These are phyloP conservation scores for Boloria euphrosyne DNA, from an alignment of 2,888 invertebrate species.

Conservation along the genomic window DNA sequence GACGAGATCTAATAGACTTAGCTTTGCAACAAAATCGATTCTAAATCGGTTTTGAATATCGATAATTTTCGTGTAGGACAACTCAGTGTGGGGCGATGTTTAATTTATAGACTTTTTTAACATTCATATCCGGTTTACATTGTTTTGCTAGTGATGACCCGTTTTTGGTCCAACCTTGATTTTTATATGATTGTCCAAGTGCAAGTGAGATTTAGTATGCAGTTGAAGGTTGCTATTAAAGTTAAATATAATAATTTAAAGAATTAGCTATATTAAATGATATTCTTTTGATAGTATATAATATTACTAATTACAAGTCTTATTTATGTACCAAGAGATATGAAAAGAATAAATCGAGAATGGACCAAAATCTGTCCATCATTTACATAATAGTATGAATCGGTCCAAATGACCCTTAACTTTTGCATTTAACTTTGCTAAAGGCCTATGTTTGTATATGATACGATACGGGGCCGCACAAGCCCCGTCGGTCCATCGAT, in stretches of 20 bases:
- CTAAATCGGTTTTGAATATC: slow-evolving; percentile 27
- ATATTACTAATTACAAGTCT: no score
- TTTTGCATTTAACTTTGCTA: slow-evolving; percentile 71
- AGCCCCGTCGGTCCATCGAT: slow-evolving; percentile 12
- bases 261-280: not conserved
- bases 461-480: slow-evolving; percentile 1
- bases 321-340: not conserved
- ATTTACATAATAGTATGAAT: slow-evolving; percentile 19
- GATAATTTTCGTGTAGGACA: slow-evolving; percentile 26
- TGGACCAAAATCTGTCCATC: not conserved
- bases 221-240: not conserved
- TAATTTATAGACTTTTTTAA: slow-evolving; percentile 23
- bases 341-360: not conserved
- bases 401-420: slow-evolving; percentile 40
- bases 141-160: slow-evolving; percentile 1
- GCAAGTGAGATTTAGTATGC: no score
- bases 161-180: no score
- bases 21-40: slow-evolving; percentile 25
- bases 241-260: not conserved
- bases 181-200: no score
- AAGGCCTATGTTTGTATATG: slow-evolving; percentile 60
- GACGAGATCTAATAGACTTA: slow-evolving; percentile 19
- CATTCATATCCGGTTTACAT: slow-evolving; percentile 13
- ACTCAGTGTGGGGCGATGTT: slow-evolving; percentile 29
- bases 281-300: not conserved